Evolutionary conservation across 2,113 vertebrate species (phyloP).

Genomic region (Orthonyx spaldingii): DNA sequence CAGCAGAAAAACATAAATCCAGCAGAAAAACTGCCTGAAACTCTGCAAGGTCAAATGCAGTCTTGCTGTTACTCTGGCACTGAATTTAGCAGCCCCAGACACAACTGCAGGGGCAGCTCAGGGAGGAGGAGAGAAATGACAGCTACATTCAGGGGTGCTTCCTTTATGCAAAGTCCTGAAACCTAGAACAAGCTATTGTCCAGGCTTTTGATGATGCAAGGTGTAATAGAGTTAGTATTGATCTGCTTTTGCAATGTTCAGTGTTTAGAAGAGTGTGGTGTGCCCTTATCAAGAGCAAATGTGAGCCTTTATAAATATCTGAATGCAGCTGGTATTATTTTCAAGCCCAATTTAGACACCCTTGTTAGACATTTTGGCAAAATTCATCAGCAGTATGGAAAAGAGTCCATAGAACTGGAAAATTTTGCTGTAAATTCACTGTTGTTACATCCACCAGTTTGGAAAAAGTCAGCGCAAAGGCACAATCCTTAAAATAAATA

Average conservation of each 20-base stretch:
- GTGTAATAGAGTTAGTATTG: background rate
- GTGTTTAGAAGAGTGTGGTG: background rate
- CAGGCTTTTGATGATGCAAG: background rate
- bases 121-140: background rate
- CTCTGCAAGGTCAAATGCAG: background rate
- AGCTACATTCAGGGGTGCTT: background rate
- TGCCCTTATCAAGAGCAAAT: background rate
- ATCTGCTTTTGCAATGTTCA: background rate
- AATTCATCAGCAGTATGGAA: slow-evolving; percentile 12
- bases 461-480: background rate
- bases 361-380: background rate
- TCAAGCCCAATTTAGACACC: background rate
- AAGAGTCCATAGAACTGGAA: slow-evolving; percentile 25
- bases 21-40: background rate
- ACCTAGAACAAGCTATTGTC: background rate
- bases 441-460: slow-evolving; percentile 7
- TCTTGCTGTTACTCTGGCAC: background rate
- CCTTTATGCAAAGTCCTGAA: background rate
- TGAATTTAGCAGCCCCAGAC: background rate
- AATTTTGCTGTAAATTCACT: slow-evolving; percentile 19
- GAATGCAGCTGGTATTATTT: background rate
- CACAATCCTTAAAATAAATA: slow-evolving; percentile 16
- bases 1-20: background rate
- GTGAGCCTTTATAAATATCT: background rate
- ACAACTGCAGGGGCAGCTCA: background rate